phyloP scores from a whole-genome alignment of 2,888 invertebrate species.

The Conchocele bisecta region DNA sequence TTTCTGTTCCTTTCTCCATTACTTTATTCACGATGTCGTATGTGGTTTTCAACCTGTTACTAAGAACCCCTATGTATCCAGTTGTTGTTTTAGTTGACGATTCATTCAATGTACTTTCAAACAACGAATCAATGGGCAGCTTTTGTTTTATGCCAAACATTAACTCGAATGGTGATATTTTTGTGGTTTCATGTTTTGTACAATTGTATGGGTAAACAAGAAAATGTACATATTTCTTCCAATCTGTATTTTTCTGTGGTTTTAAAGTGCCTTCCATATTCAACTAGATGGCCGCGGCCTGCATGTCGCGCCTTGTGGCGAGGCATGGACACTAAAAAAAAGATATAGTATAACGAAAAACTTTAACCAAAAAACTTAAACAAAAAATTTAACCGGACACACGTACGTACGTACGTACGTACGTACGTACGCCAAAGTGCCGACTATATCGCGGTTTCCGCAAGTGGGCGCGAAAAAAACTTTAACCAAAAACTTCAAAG shows the following conservation, averaged over 20 bases:
- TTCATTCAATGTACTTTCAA: constrained; percentile 9
- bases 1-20: neutral
- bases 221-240: constrained; percentile 28
- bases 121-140: constrained; percentile 41
- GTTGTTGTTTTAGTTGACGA: constrained; percentile 1
- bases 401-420: no score
- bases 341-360: no score
- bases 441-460: no score
- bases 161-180: no score
- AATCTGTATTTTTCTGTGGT: constrained; percentile 22
- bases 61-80: constrained; percentile 15
- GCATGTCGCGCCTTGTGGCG: no score
- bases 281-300: no score
- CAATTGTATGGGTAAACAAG: constrained; percentile 35
- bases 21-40: constrained; percentile 14
- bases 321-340: no score
- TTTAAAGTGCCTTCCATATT: constrained; percentile 35
- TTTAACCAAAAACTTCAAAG: no score
- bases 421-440: no score
- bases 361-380: no score
- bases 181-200: constrained; percentile 32
- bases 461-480: no score
- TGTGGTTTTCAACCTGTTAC: constrained; percentile 19
- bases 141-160: constrained; percentile 40
- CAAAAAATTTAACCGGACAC: no score